phyloP scores from a whole-genome alignment of 2,888 invertebrate genomes.

The Lasioglossum figueresi region DNA sequence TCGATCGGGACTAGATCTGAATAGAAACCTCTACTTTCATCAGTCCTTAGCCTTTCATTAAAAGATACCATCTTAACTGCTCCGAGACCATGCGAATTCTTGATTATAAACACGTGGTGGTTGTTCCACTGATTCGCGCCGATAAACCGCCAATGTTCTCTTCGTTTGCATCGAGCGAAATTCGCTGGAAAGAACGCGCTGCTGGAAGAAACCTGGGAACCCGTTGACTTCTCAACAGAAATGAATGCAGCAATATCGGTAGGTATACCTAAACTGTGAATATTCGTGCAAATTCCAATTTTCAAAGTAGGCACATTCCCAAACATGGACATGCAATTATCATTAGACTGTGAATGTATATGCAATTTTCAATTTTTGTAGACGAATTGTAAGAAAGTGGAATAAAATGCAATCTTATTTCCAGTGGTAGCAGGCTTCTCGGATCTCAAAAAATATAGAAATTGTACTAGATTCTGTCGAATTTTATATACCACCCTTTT shows the following conservation, averaged over 20 bases:
- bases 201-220: background rate
- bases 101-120: conserved; percentile 31
- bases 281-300: background rate
- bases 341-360: no score
- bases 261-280: background rate
- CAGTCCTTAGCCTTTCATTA: conserved; percentile 75
- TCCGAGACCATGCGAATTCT: conserved; percentile 65
- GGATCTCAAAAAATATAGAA: no score
- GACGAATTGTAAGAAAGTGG: no score
- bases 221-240: background rate
- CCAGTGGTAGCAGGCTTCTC: no score
- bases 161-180: background rate
- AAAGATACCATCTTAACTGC: conserved; percentile 79
- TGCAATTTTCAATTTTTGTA: no score
- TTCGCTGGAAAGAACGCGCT: conserved; percentile 2
- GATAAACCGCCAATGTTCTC: conserved; percentile 29
- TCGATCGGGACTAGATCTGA: conserved; percentile 44
- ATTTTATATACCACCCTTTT: no score
- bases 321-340: no score
- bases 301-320: background rate
- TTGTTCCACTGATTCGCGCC: conserved; percentile 34
- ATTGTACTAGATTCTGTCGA: no score
- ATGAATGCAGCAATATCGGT: background rate
- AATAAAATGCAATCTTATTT: no score
- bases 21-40: conserved; percentile 61